Evolutionary conservation across 1,140 invertebrate species (phyloP).

Genomic region (Apis dorsata): DNA sequence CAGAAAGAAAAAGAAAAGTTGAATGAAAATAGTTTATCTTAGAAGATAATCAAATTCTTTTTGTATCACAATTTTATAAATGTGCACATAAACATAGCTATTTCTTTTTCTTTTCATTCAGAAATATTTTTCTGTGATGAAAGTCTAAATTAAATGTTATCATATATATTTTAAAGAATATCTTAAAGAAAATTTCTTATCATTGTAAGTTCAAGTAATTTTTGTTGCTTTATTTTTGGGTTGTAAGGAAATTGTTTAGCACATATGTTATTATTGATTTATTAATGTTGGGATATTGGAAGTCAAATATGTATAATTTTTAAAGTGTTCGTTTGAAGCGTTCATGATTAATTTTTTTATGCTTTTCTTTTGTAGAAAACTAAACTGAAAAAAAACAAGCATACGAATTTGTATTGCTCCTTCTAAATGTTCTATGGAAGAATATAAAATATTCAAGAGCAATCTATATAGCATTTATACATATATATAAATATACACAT

Average conservation of each 20-base stretch:
- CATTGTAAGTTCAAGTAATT: neutral
- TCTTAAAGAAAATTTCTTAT: neutral
- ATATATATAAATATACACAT: conserved; percentile 17
- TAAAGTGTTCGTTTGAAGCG: neutral
- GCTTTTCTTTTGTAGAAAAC: conserved; percentile 1
- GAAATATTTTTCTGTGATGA: neutral
- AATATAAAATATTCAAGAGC: conserved; percentile 41
- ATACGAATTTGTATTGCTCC: conserved; percentile 27
- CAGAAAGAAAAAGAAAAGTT: conserved; percentile 15
- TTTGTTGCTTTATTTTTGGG: conserved; percentile 8
- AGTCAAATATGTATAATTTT: conserved; percentile 12
- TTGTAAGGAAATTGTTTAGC: conserved; percentile 18
- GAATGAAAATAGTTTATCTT: conserved; percentile 5
- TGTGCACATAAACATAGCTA: neutral
- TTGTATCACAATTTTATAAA: conserved; percentile 13
- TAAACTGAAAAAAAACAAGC: neutral
- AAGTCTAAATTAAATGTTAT: conserved; percentile 4
- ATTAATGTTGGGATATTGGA: conserved; percentile 22
- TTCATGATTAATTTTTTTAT: conserved; percentile 23
- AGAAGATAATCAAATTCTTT: conserved; percentile 19
- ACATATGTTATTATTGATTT: conserved; percentile 32
- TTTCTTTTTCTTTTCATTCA: neutral
- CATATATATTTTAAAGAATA: neutral
- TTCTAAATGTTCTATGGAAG: conserved; percentile 35
- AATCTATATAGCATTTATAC: conserved; percentile 48